Conservation (phyloP, 2,888 invertebrate genomes). For the Sympetrum striolatum region DNA sequence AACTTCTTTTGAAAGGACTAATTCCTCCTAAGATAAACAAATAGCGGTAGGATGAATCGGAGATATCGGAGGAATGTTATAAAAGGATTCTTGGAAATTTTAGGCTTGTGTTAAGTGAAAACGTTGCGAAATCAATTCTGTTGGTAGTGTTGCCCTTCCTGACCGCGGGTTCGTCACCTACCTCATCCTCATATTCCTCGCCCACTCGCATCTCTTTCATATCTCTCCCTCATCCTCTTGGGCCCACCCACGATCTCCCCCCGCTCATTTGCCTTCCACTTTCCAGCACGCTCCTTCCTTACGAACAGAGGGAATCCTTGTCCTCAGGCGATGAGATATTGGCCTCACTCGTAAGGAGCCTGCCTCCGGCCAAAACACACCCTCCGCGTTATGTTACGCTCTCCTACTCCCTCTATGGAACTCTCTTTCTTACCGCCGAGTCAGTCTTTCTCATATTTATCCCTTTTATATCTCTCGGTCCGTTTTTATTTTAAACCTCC, state of each 20-base stretch:
- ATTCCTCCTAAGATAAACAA: no score
- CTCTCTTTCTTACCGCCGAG: not conserved
- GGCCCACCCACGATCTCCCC: constrained; percentile 4
- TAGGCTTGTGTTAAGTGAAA: no score
- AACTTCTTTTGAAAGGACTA: no score
- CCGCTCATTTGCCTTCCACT: constrained; percentile 10
- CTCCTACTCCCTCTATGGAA: not conserved
- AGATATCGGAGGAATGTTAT: no score
- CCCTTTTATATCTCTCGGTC: not conserved
- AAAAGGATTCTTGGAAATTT: no score
- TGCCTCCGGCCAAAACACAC: not conserved
- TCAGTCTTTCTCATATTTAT: not conserved
- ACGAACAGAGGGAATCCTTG: constrained; percentile 37
- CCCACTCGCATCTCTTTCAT: not conserved
- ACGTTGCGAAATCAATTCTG: no score
- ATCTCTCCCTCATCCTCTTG: not conserved
- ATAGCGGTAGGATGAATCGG: no score
- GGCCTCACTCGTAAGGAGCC: not conserved
- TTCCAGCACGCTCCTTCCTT: constrained; percentile 8
- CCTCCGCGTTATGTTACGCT: not conserved
- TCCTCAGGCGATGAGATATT: constrained; percentile 25
- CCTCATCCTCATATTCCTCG: not conserved
- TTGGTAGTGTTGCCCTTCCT: no score
- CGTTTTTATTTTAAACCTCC: not conserved
- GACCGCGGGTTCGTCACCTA: not conserved